Evolutionary conservation across 2,797 vertebrate species (phyloP), one percentile per base, ranked within the genome.

Genomic region (Pogonophryne albipinna): DNA sequence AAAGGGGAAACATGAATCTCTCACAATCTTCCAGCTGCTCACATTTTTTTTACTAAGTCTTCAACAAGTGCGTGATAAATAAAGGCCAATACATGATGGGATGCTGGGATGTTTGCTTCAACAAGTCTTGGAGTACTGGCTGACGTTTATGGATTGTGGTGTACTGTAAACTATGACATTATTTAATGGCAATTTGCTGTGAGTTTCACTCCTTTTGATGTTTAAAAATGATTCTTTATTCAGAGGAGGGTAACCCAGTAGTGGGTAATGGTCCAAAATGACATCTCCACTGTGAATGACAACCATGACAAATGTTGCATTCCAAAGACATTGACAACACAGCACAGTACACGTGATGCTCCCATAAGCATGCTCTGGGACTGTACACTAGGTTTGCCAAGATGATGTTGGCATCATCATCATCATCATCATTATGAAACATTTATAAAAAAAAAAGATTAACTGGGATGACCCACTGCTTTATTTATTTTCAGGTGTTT

Each of bases 311-410:
- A 89, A 93, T 89, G 91, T 92, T 91, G 93, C 93, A 94, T 94
- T 94, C 93, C 90, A 90, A 91, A 92, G 88, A 92, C 89, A 76
- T 91, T 86, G 93, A 95, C 92, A 84, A 94, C 92, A 94, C 91
- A 92, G 91, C 91, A 94, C 92, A 89, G 87, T 85, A 93, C 92
- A 93, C 77, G 86, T 92, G 91, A 92, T 91, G 90, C 87, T 93
- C 90, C 90, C 91, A 93, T 90, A 86, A 88, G 90, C 92, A 94
- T 95, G 93, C 93, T 93, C 77, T 88, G 90, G 92, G 91, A 91
- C 93, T 93, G 91, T 92, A 94, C 93, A 93, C 76, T 90, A 86
- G 85, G 82, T 83, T 90, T 84, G 87, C 80, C 82, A 83, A 85
- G 85, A 90, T 57, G 85, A 85, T 69, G 75, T 62, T 60, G 27